A percentile compares a stretch with the other conserved stretches of the same genome.
Conservation (phyloP, 2,797 vertebrate species). For the Avahi laniger region DNA sequence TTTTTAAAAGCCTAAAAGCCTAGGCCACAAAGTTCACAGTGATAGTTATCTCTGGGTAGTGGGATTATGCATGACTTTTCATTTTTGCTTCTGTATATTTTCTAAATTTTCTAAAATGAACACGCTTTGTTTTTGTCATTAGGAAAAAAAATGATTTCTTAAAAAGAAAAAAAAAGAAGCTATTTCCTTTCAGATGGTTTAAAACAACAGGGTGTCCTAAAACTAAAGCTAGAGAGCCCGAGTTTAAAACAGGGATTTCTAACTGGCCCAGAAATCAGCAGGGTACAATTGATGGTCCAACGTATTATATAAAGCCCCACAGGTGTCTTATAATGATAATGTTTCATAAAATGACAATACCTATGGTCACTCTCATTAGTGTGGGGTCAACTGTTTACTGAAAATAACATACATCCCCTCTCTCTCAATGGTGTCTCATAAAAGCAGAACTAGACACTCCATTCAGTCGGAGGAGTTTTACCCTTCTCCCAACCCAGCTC, state of each 20-base stretch:
- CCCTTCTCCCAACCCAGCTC: background rate
- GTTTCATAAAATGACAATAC: slow-evolving; percentile 4
- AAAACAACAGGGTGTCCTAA: background rate
- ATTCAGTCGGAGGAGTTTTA: background rate
- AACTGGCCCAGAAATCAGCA: background rate
- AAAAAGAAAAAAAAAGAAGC: background rate
- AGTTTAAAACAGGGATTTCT: background rate
- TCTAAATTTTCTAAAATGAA: slow-evolving; percentile 42
- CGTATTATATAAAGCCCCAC: background rate
- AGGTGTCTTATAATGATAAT: background rate
- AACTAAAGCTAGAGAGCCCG: background rate
- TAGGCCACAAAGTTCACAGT: background rate
- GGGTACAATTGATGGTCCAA: background rate
- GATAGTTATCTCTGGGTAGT: background rate
- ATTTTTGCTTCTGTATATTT: slow-evolving; percentile 17
- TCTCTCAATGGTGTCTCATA: background rate
- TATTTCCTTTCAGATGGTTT: slow-evolving; percentile 23
- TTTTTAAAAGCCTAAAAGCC: background rate
- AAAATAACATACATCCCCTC: slow-evolving; percentile 29
- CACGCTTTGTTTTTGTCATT: slow-evolving; percentile 16
- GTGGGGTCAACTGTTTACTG: background rate
- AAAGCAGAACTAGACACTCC: background rate
- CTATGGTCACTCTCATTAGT: background rate
- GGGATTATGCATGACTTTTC: background rate
- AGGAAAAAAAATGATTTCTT: background rate